These are phyloP conservation scores for rat (Rattus norvegicus) DNA, from an alignment of 2,113 vertebrate species.

Conservation along the genomic window GRCr8 NC_086035.1:1533001-1533500, in stretches of 20 bases:
- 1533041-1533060: constrained; percentile 22
- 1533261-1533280: neutral
- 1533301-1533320: neutral
- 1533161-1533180: neutral
- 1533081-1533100: neutral
- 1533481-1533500: constrained; percentile 54
- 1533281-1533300: constrained; percentile 58
- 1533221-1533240: constrained; percentile 2
- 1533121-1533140: neutral
- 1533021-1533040: constrained; percentile 43
- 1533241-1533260: constrained; percentile 46
- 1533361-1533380: constrained; percentile 43
- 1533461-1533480: constrained; percentile 29
- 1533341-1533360: constrained; percentile 14
- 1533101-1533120: constrained; percentile 9
- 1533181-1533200: neutral
- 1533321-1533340: constrained; percentile 34
- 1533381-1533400: constrained; percentile 55
- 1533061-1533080: constrained; percentile 12
- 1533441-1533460: constrained; percentile 58
- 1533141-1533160: neutral
- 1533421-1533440: constrained; percentile 73
- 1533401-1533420: constrained; percentile 46
- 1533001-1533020: constrained; percentile 44
- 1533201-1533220: neutral